Base-by-base conservation (phyloP, 92 coral and sea anemone species). In the Phymanthus crucifer region DNA sequence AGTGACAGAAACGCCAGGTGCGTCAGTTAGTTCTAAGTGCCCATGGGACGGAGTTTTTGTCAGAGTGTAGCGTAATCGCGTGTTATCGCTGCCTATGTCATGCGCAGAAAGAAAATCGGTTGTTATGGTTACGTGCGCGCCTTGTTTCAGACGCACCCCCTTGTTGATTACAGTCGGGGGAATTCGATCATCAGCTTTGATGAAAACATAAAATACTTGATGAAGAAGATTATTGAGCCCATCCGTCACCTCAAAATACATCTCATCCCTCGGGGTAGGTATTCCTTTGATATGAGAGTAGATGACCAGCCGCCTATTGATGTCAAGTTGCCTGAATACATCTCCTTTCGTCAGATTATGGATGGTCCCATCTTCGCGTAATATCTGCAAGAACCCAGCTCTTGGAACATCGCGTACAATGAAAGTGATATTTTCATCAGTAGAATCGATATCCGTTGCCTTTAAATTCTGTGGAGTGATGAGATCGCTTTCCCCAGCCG, bases 401-500 rank as follows among this genome's bases (percentile, higher is more conserved):
- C 72, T 78, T 4, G 99, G 98, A n/a, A 78, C 79, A 40, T 81
- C 76, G 79, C 94, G 91, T 24, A 96, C 56, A 36, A 89, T 65
- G 50, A 89, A 96, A 8, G 94, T 93, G 23, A 93, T 86, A 73
- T 93, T 85, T 35, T 83, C 93, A 78, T 87, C 90, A 4, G 94
- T 91, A 40, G 99, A 90, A 33, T 96, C 99, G 12, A 90, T 84
- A 70, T 96, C 99, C 4, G 85, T 82, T 17, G 99, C 99, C 74
- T 70, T 72, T 24, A 96, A 85, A 61, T 77, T 83, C 29, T 81
- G 81, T 23, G 94, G 83, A 12, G 99, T 90, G 76, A 96, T 83
- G 58, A 81, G 78, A 56, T 87, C 91, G 54, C 95, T 93, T 79
- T 96, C 94, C 19, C 99, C 99, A 3, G 71, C 33, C 7, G 83